Percentiles rank a stretch among this genome's conserved stretches.
These are phyloP conservation scores for Diorhabda sublineata DNA, from an alignment of 1,140 invertebrate species.

Conservation along the genomic window DNA sequence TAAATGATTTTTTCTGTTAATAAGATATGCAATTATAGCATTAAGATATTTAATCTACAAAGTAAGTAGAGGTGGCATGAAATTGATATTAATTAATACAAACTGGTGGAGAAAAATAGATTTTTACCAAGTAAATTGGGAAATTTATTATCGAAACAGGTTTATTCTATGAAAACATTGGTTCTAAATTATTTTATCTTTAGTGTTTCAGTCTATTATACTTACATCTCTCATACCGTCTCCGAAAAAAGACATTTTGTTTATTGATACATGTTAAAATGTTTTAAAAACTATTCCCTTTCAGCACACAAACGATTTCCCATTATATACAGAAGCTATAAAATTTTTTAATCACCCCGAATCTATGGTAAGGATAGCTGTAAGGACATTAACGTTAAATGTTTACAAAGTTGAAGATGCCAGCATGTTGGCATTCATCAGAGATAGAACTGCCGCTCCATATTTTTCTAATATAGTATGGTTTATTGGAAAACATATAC, in stretches of 20 bases:
- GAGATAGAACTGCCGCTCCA: constrained; percentile 91
- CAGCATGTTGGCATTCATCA: constrained; percentile 93
- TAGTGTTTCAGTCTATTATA: too few relatives aligned
- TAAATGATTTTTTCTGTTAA: too few relatives aligned
- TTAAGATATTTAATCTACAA: too few relatives aligned
- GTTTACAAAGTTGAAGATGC: constrained; percentile 94
- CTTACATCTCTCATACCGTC: too few relatives aligned
- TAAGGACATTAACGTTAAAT: constrained; percentile 94
- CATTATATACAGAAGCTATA: constrained; percentile 97
- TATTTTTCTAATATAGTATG: constrained; percentile 99
- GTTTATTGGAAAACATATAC: constrained; percentile 97
- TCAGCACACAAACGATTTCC: constrained; percentile 98
- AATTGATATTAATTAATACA: too few relatives aligned
- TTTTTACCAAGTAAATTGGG: too few relatives aligned
- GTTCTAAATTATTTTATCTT: neutral
- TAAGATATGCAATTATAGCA: too few relatives aligned
- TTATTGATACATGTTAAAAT: too few relatives aligned
- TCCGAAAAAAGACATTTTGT: too few relatives aligned
- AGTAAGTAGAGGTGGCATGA: too few relatives aligned
- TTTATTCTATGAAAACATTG: neutral
- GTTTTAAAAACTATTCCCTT: constrained; percentile 32
- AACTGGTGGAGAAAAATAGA: too few relatives aligned
- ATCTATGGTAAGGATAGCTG: constrained; percentile 98
- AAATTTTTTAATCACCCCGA: constrained; percentile 99
- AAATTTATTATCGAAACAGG: neutral